phyloP scores from a whole-genome alignment of 2,113 vertebrate genomes.

The Marmota flaviventris region DNA sequence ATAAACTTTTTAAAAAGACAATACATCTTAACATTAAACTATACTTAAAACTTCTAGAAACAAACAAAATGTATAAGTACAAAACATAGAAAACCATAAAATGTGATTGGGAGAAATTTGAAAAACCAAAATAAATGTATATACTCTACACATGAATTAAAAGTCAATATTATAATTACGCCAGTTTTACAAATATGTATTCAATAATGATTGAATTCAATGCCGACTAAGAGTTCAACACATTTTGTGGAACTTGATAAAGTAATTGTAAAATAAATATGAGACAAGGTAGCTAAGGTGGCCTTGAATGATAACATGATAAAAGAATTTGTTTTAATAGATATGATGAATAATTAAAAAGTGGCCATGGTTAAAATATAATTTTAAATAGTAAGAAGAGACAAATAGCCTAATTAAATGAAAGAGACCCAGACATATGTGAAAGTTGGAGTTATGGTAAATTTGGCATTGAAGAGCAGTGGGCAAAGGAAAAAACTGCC shows the following conservation, averaged over 20 bases:
- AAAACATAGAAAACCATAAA: neutral
- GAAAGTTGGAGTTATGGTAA: neutral
- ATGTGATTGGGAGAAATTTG: conserved; percentile 1
- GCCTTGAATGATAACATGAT: neutral
- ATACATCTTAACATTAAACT: neutral
- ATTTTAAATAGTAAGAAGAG: neutral
- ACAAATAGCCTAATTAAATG: neutral
- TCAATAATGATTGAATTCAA: neutral
- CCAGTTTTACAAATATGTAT: neutral
- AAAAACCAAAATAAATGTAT: neutral
- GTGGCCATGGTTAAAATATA: neutral
- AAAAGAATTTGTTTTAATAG: neutral
- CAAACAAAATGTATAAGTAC: neutral
- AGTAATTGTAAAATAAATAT: conserved; percentile 42
- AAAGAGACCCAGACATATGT: neutral
- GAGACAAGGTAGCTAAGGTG: neutral
- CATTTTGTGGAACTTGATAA: neutral
- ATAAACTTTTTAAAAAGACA: neutral
- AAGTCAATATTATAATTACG: neutral
- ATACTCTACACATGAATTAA: neutral
- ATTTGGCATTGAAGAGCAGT: neutral
- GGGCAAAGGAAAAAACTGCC: neutral
- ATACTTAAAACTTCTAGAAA: neutral
- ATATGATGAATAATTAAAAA: neutral
- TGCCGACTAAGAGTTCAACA: neutral